Evolutionary conservation across 2,888 invertebrate species (phyloP).

Genomic region (Volucella inflata): DNA sequence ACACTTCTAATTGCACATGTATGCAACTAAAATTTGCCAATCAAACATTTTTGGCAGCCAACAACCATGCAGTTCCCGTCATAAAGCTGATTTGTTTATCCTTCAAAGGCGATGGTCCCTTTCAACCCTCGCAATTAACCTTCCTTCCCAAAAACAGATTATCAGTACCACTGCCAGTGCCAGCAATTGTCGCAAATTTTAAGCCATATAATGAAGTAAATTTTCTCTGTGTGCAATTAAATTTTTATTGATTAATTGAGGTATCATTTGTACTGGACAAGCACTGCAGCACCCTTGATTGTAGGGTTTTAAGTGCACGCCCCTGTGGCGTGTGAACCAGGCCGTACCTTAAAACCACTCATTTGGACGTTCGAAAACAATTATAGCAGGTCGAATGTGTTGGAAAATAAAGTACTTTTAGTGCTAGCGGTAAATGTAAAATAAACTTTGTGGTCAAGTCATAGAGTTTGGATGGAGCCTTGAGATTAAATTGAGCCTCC

Average conservation of each 20-base stretch:
- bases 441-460: constrained; percentile 22
- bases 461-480: neutral
- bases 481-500: neutral
- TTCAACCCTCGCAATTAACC: too few species aligned
- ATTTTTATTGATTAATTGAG: constrained; percentile 65
- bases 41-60: constrained; percentile 49
- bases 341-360: neutral
- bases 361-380: neutral
- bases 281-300: constrained; percentile 7
- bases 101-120: neutral
- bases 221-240: constrained; percentile 55
- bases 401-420: neutral
- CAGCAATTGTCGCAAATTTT: constrained; percentile 43
- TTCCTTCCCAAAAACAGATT: too few species aligned
- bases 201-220: constrained; percentile 60
- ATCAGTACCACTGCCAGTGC: too few species aligned
- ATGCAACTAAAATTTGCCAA: constrained; percentile 3
- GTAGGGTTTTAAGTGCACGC: constrained; percentile 7
- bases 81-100: constrained; percentile 65
- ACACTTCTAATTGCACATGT: too few species aligned
- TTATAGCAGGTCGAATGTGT: neutral
- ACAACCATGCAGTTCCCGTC: constrained; percentile 58
- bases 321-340: constrained; percentile 41
- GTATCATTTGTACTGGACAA: constrained; percentile 37
- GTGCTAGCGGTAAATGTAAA: constrained; percentile 14